A percentile compares a stretch with the other conserved stretches of the same genome.
phyloP scores from a whole-genome alignment of 1,140 invertebrate genomes.

The Diplogasteroides magnus region DNA sequence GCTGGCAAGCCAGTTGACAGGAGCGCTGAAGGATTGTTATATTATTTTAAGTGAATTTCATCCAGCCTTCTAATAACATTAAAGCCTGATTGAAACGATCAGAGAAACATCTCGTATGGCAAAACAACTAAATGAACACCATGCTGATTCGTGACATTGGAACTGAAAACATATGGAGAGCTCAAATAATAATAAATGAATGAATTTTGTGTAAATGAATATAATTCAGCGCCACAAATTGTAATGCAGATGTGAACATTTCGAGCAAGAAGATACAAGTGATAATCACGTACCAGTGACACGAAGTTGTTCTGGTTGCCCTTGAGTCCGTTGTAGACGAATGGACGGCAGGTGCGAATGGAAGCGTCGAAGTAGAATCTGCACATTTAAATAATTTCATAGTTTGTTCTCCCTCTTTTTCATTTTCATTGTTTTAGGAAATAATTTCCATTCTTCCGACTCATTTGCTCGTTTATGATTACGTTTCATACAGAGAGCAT shows the following conservation, averaged over 20 bases:
- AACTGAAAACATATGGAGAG: no score
- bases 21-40: constrained; percentile 34
- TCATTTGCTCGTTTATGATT: background rate
- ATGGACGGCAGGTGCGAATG: constrained; percentile 54
- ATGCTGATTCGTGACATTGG: no score
- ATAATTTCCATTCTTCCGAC: background rate
- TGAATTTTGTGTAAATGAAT: no score
- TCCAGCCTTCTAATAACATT: background rate
- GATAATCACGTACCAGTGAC: constrained; percentile 33
- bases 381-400: background rate
- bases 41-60: constrained; percentile 14
- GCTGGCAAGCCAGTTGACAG: constrained; percentile 53
- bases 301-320: constrained; percentile 59
- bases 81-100: constrained; percentile 2
- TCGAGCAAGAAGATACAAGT: no score
- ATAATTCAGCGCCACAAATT: no score
- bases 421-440: no score
- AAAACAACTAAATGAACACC: no score
- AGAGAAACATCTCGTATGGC: no score
- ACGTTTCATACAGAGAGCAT: background rate
- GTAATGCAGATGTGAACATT: no score
- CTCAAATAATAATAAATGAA: no score
- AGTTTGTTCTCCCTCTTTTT: background rate
- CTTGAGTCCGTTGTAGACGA: constrained; percentile 58
- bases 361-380: constrained; percentile 56